Evolutionary conservation across 2,113 vertebrate species (phyloP).

Genomic region (pig (Sus scrofa)): T2T-Sscrofa CM000815.6:88168001-88168500

Average conservation of each 20-base stretch:
- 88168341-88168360: not conserved
- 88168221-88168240: no score
- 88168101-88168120: no score
- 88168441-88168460: fast-evolving
- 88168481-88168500: slow-evolving; percentile 2
- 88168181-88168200: no score
- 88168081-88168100: no score
- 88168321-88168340: not conserved
- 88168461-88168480: not conserved
- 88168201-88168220: no score
- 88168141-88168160: no score
- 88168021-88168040: fast-evolving
- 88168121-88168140: no score
- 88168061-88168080: no score
- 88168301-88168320: fast-evolving
- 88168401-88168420: not conserved
- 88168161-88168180: no score
- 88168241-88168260: no score
- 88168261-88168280: no score
- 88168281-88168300: fast-evolving
- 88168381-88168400: not conserved
- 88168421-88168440: not conserved
- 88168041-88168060: no score
- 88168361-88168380: not conserved
- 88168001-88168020: fast-evolving